These are phyloP conservation scores for Palaemon carinicauda DNA, from an alignment of 1,140 invertebrate species.

Conservation along the genomic window DNA sequence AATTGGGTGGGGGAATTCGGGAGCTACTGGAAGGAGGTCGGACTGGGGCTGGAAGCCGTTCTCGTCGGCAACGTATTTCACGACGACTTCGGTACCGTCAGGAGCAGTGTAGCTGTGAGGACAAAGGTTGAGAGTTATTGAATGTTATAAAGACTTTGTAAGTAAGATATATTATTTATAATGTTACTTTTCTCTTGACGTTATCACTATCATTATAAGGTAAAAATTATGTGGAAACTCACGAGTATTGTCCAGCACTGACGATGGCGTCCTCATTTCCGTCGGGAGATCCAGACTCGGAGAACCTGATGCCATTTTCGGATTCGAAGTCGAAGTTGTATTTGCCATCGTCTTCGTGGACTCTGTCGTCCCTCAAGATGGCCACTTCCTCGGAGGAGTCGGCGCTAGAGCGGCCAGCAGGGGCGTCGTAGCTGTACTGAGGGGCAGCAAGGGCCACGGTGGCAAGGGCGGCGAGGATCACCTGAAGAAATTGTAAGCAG, in stretches of 20 bases:
- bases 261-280: conserved; percentile 35
- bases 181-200: too few species aligned
- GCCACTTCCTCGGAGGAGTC: background rate
- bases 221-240: background rate
- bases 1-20: conserved; percentile 65
- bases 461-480: conserved; percentile 11
- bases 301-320: conserved; percentile 41
- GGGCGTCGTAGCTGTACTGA: background rate
- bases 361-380: conserved; percentile 22
- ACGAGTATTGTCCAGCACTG: conserved; percentile 34
- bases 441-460: conserved; percentile 14
- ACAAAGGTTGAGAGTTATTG: too few species aligned
- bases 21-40: conserved; percentile 75
- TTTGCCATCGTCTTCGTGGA: conserved; percentile 34
- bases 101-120: background rate
- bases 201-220: too few species aligned
- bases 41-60: conserved; percentile 79
- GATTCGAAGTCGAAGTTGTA: conserved; percentile 50
- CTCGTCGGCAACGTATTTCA: conserved; percentile 57
- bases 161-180: too few species aligned
- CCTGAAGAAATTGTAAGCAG: background rate
- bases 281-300: conserved; percentile 37
- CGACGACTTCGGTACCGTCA: conserved; percentile 6
- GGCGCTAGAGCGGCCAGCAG: background rate
- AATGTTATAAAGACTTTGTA: too few species aligned